These are phyloP conservation scores for Corythornis leucogaster DNA, from an alignment of 2,797 vertebrate species.

Conservation along the genomic window DNA sequence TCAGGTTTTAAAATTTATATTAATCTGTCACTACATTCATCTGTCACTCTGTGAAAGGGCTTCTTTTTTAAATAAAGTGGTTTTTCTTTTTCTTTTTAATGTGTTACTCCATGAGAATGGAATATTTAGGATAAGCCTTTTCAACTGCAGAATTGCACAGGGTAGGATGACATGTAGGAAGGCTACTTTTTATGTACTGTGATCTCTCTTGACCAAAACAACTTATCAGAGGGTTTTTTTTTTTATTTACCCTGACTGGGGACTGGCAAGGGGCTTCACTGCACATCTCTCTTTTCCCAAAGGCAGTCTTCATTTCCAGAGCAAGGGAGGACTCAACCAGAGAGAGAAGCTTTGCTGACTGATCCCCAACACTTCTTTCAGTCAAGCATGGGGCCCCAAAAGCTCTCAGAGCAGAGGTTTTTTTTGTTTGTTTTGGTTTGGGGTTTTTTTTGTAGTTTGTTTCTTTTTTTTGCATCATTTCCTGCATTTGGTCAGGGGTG, in stretches of 20 bases:
- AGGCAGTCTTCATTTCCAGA: neutral
- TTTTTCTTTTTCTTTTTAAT: neutral
- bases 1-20: constrained; percentile 42
- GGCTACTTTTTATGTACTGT: neutral
- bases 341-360: neutral
- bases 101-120: neutral
- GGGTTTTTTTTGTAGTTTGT: no score
- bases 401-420: neutral
- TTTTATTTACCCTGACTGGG: neutral
- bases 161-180: neutral
- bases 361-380: neutral
- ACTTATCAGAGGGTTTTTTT: neutral
- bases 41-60: neutral
- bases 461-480: neutral
- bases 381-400: neutral
- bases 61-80: neutral
- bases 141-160: neutral
- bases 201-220: neutral
- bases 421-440: neutral
- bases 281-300: neutral
- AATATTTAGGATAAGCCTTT: constrained; percentile 30
- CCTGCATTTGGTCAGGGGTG: neutral
- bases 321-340: neutral
- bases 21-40: constrained; percentile 29
- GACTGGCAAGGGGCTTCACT: neutral